Conservation (phyloP, 2,888 invertebrate species). For the Arctia plantaginis region DNA sequence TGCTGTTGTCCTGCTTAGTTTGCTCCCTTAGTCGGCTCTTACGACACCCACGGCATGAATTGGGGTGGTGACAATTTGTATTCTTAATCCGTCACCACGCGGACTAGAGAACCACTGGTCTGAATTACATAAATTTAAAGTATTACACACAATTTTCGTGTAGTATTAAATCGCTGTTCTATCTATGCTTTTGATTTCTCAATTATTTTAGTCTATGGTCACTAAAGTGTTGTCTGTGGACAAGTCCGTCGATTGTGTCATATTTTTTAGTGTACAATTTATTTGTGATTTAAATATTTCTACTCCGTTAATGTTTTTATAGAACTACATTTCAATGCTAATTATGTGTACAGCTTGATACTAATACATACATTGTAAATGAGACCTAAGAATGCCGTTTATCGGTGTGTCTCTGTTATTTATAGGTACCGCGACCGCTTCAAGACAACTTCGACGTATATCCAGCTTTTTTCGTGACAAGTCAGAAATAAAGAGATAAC, state of each 20-base stretch:
- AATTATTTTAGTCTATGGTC: no score
- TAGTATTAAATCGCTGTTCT: neutral
- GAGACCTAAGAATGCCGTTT: slow-evolving; percentile 4
- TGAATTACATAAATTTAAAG: no score
- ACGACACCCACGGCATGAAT: no score
- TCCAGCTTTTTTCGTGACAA: neutral
- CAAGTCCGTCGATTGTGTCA: neutral
- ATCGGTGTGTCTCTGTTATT: slow-evolving; percentile 16
- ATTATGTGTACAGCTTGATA: neutral
- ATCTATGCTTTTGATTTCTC: no score
- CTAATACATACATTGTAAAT: neutral
- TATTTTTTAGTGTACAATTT: neutral
- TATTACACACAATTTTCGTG: neutral
- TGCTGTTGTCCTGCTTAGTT: no score
- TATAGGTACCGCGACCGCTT: slow-evolving; percentile 3
- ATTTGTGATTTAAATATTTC: neutral
- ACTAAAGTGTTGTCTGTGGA: neutral
- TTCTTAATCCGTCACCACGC: no score
- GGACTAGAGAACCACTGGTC: neutral
- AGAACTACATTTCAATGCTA: neutral
- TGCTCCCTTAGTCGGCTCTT: no score
- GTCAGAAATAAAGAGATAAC: neutral
- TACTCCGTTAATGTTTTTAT: neutral
- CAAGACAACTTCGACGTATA: neutral
- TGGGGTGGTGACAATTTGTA: no score